Conservation (phyloP, 2,888 invertebrate species). For the Andrena trimmerana region DNA sequence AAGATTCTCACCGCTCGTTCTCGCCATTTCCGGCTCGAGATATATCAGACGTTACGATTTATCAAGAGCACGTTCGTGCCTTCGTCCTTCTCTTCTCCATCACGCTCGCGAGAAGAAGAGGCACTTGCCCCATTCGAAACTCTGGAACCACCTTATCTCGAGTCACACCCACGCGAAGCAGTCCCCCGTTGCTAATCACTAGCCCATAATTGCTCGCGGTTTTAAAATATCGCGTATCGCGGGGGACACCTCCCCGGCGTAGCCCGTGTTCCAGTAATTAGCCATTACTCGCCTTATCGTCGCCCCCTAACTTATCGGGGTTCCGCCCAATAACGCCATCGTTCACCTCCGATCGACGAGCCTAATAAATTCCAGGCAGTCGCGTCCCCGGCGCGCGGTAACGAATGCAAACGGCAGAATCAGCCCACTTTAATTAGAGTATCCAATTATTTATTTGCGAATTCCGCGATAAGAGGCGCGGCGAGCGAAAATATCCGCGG, state of each 20-base stretch:
- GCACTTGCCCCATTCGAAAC: background rate
- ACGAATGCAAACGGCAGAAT: conserved; percentile 21
- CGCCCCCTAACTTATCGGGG: conserved; percentile 7
- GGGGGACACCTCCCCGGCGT: background rate
- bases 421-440: conserved; percentile 47
- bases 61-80: conserved; percentile 18
- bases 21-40: conserved; percentile 1
- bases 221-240: background rate
- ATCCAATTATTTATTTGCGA: conserved; percentile 53
- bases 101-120: background rate
- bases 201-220: background rate
- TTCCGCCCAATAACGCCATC: conserved; percentile 26
- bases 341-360: conserved; percentile 20
- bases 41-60: conserved; percentile 42
- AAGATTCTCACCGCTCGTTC: conserved; percentile 19
- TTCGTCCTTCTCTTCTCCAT: background rate
- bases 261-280: conserved; percentile 33
- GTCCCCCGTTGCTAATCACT: background rate
- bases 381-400: background rate
- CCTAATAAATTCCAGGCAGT: conserved; percentile 28
- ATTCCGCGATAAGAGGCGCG: conserved; percentile 38
- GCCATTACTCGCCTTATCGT: conserved; percentile 37
- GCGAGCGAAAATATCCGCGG: conserved; percentile 13
- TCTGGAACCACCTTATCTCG: background rate
- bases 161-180: background rate